Evolutionary conservation across 2,797 vertebrate species (phyloP).

Genomic region (Sciaenops ocellatus): DNA sequence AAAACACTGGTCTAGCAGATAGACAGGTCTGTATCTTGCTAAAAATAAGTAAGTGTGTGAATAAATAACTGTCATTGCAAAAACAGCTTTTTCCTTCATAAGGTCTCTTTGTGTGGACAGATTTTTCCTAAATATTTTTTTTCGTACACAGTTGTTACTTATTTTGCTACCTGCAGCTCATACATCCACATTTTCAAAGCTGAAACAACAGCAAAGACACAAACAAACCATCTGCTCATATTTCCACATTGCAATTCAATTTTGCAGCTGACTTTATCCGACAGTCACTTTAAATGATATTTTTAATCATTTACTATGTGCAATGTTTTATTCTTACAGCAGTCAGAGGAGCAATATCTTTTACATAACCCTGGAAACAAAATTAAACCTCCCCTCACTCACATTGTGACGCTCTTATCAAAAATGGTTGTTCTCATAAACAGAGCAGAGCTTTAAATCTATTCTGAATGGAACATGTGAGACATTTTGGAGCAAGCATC

Average conservation of each 20-base stretch:
- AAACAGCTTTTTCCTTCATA: background rate
- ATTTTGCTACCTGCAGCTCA: conserved; percentile 8
- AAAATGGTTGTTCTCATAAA: background rate
- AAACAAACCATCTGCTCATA: conserved; percentile 25
- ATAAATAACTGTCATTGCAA: background rate
- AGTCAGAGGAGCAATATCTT: conserved; percentile 12
- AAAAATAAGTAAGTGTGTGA: background rate
- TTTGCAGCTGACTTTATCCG: conserved; percentile 4
- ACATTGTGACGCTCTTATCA: background rate
- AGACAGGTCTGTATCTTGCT: background rate
- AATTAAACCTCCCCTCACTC: conserved; percentile 3
- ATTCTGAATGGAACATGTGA: background rate
- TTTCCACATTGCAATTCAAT: background rate
- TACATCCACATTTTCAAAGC: background rate
- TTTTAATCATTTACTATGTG: conserved; percentile 9
- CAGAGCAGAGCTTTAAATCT: background rate
- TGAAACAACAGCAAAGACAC: conserved; percentile 15
- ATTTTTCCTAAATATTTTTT: background rate
- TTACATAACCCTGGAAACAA: conserved; percentile 21
- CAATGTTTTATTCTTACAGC: conserved; percentile 14
- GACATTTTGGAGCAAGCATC: conserved; percentile 12
- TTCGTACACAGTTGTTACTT: background rate
- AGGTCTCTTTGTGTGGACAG: background rate
- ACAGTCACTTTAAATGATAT: background rate
- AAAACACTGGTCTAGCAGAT: background rate